Evolutionary conservation across 2,888 invertebrate species (phyloP).

Genomic region (Ectobius pallidus): DNA sequence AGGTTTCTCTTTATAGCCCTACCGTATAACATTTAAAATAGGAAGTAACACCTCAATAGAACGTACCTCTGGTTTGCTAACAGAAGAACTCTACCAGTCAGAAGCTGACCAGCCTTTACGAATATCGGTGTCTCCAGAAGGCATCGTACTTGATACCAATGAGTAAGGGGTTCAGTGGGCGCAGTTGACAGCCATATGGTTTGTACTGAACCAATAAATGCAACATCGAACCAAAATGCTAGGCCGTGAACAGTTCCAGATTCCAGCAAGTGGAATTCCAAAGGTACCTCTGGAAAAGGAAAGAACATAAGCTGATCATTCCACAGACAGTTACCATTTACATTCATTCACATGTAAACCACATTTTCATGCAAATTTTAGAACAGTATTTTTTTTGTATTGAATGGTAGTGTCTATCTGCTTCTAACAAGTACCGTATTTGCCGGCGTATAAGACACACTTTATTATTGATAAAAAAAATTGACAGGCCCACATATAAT

Average conservation of each 20-base stretch:
- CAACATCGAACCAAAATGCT: slow-evolving; percentile 99
- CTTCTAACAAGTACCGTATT: too few species aligned
- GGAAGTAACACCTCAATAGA: too few species aligned
- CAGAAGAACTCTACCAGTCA: slow-evolving; percentile 86
- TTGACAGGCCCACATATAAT: too few species aligned
- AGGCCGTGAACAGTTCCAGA: slow-evolving; percentile 96
- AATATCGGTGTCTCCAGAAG: slow-evolving; percentile 92
- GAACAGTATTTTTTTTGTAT: too few species aligned
- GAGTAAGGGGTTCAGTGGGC: slow-evolving; percentile 96
- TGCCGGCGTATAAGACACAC: too few species aligned
- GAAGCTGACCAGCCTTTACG: slow-evolving; percentile 90
- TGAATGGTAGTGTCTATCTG: too few species aligned
- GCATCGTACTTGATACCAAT: slow-evolving; percentile 99
- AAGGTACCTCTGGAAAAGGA: slow-evolving; percentile 74
- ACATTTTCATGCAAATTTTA: too few species aligned
- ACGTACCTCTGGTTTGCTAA: slow-evolving; percentile 92
- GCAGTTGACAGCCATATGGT: slow-evolving; percentile 97
- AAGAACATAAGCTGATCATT: background rate
- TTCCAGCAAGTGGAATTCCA: slow-evolving; percentile 90
- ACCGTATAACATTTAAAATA: too few species aligned
- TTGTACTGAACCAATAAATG: slow-evolving; percentile 88
- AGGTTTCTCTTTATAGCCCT: too few species aligned
- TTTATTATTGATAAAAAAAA: too few species aligned
- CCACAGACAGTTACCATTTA: background rate
- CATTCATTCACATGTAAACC: background rate